Conservation (phyloP, 2,888 invertebrate genomes). For the Cheilosia pagana region DNA sequence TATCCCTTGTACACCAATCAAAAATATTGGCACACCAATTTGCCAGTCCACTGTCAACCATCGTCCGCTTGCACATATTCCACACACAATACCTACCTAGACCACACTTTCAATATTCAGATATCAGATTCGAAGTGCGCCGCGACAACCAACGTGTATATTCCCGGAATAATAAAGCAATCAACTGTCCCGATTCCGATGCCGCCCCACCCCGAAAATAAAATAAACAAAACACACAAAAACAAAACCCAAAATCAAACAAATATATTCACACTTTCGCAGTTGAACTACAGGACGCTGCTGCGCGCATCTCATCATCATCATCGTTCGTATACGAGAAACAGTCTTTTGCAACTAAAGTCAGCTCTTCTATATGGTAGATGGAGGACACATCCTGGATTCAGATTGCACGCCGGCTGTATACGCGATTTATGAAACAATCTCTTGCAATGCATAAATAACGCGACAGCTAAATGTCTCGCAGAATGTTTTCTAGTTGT, state of each 20-base stretch:
- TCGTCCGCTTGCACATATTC: conserved; percentile 8
- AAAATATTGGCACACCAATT: conserved; percentile 53
- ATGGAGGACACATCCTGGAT: conserved; percentile 51
- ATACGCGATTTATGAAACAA: conserved; percentile 76
- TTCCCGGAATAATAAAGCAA: conserved; percentile 73
- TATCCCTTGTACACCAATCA: conserved; percentile 34
- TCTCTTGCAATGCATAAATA: conserved; percentile 77
- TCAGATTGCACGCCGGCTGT: conserved; percentile 50
- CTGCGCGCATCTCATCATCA: conserved; percentile 70
- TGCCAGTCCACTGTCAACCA: conserved; percentile 51
- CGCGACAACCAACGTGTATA: conserved; percentile 10
- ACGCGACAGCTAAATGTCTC: conserved; percentile 75
- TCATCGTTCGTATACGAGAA: conserved; percentile 27
- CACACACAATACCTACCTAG: conserved; percentile 22
- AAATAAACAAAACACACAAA: conserved; percentile 1
- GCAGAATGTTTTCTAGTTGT: conserved; percentile 75
- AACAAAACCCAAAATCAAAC: conserved; percentile 32
- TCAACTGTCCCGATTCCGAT: conserved; percentile 58
- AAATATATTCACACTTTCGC: conserved; percentile 74
- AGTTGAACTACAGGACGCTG: conserved; percentile 44
- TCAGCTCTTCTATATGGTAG: neutral
- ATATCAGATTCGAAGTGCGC: conserved; percentile 51
- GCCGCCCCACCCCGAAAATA: conserved; percentile 29
- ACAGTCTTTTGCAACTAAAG: conserved; percentile 42
- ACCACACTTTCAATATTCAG: conserved; percentile 63